These are phyloP conservation scores for Chydorus sphaericus DNA, from an alignment of 2,888 invertebrate species.

Conservation along the genomic window DNA sequence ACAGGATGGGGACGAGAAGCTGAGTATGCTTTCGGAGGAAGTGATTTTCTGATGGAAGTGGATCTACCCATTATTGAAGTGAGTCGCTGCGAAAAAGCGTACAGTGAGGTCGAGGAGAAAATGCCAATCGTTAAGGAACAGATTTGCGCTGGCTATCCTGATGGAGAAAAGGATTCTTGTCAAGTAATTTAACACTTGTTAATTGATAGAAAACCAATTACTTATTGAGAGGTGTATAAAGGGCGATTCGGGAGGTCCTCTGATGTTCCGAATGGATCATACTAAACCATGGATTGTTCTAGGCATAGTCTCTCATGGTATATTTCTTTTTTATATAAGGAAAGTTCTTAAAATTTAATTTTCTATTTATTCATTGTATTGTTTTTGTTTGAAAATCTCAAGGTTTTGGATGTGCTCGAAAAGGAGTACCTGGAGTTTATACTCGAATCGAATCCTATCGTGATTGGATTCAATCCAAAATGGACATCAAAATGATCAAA, in stretches of 20 bases:
- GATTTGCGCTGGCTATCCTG: constrained; percentile 58
- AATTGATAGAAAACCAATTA: no score
- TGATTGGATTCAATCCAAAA: constrained; percentile 12
- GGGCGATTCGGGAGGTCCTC: constrained; percentile 75
- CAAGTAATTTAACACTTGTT: no score
- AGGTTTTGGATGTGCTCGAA: constrained; percentile 39
- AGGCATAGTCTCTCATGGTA: constrained; percentile 74
- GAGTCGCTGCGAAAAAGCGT: constrained; percentile 43
- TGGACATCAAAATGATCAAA: no score
- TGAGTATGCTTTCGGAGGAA: no score
- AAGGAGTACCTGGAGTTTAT: constrained; percentile 13
- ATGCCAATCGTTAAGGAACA: constrained; percentile 49
- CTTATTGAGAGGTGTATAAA: no score
- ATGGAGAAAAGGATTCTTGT: constrained; percentile 67
- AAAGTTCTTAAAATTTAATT: no score
- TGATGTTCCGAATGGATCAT: constrained; percentile 53
- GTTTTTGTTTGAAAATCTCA: no score
- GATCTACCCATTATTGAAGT: constrained; percentile 62
- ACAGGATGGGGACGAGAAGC: no score
- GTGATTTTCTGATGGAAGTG: constrained; percentile 57
- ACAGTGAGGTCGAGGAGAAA: no score
- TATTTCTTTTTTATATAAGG: no score
- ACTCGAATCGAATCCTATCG: constrained; percentile 12
- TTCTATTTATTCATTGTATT: no score
- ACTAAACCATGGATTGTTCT: constrained; percentile 61